Evolutionary conservation across 2,113 vertebrate genomes (phyloP), one percentile per base, ranked within the genome.

Genomic region (Genyomyrus donnyi): DNA sequence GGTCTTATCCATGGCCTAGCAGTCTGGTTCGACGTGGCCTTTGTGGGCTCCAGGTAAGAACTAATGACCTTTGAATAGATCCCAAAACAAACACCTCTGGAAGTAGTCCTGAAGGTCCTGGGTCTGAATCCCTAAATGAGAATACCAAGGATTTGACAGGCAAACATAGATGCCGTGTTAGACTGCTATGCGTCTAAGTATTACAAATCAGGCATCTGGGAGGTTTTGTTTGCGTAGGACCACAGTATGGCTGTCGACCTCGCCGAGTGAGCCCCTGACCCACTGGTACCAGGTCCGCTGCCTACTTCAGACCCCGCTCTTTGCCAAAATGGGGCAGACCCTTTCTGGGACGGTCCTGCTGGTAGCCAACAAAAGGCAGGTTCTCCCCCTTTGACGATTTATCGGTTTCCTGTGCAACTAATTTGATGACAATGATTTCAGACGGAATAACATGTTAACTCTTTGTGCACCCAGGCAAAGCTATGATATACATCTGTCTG

Each of bases 11-110:
- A 95, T 0, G 94, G 94, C 85, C 91, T 95, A 89, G 93, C 92
- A 0, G 94, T 97, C 90, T 96, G 96, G 97, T 97, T 97, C 42
- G 96, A 97, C 85, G 94, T 97, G 90, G 96, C 96, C 77, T 97
- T 97, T 91, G 90, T 93, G n/a, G 96, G 96, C 74, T 97, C 96
- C 87, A 92, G 92, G 96, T 97, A 89, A 56, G 94, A 92, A 89
- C 74, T 35, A 19, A 24, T 31, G 17, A 62, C 80, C 53, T 17
- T 15, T 42, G 8, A 17, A 24, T 48, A 52, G 56, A 90, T 62
- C 2, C 56, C 24, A 35, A 88, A 27, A 53, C 58, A 6, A 89
- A 49, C 80, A 50, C 15, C 48, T 1, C 74, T 46, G 39, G 8
- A 24, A 84, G 42, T 39, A 84, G 80, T 17, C 35, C 31, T 31